phyloP scores from a whole-genome alignment of 2,113 vertebrate species.

The Telmatochromis sp. region DNA sequence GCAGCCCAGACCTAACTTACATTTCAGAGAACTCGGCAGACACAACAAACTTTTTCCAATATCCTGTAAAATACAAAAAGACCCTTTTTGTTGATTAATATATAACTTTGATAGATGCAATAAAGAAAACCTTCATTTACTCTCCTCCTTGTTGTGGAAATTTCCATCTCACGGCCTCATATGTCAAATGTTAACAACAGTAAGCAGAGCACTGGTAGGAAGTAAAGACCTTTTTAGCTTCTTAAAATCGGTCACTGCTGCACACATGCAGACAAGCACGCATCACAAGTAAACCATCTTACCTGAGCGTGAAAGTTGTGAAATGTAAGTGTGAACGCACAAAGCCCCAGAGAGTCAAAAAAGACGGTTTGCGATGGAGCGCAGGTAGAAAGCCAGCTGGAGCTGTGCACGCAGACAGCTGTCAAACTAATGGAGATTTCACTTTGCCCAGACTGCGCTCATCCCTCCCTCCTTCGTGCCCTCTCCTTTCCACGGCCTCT shows the following conservation, averaged over 20 bases:
- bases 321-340: background rate
- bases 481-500: background rate
- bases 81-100: background rate
- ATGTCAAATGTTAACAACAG: background rate
- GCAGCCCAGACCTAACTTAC: background rate
- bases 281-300: slow-evolving; percentile 8
- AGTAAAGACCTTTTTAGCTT: background rate
- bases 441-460: slow-evolving; percentile 19
- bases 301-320: slow-evolving; percentile 31
- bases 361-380: background rate
- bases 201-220: background rate
- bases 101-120: background rate
- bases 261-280: background rate
- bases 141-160: background rate
- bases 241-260: background rate
- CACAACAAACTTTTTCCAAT: background rate
- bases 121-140: background rate
- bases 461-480: slow-evolving; percentile 20
- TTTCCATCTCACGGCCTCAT: background rate
- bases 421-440: slow-evolving; percentile 43
- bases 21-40: background rate
- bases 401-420: slow-evolving; percentile 26
- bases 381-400: background rate
- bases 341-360: background rate
- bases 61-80: background rate